Evolutionary conservation across 2,888 invertebrate species (phyloP).

Genomic region (Agonopterix arenella): DNA sequence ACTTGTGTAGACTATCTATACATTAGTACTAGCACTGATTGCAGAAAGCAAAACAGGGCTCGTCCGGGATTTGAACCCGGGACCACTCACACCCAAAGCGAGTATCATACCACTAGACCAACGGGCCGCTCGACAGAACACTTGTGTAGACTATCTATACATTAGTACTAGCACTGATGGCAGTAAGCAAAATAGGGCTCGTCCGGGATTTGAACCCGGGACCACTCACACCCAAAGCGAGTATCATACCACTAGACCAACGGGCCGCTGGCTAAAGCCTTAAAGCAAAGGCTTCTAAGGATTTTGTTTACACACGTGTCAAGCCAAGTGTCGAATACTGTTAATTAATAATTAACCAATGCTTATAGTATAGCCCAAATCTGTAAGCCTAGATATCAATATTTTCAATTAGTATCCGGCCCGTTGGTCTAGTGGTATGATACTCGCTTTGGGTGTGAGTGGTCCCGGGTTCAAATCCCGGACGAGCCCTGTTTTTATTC

Average conservation of each 20-base stretch:
- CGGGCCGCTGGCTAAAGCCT: slow-evolving; percentile 29
- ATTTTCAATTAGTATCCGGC: slow-evolving; percentile 27
- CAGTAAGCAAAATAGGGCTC: slow-evolving; percentile 16
- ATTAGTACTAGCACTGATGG: neutral
- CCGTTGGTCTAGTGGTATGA: slow-evolving; percentile 65
- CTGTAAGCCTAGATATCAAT: no score
- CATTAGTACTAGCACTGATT: neutral
- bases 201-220: slow-evolving; percentile 68
- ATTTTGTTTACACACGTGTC: neutral
- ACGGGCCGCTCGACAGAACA: no score
- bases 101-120: slow-evolving; percentile 62
- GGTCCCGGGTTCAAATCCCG: slow-evolving; percentile 69
- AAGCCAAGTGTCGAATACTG: no score
- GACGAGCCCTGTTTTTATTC: slow-evolving; percentile 27
- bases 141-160: no score
- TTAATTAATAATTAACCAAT: no score
- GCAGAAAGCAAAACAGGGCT: slow-evolving; percentile 16
- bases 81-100: slow-evolving; percentile 57
- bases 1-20: no score
- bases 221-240: slow-evolving; percentile 55
- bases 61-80: slow-evolving; percentile 67
- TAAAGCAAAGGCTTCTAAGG: no score
- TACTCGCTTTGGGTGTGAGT: slow-evolving; percentile 51
- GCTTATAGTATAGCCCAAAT: no score
- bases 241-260: slow-evolving; percentile 63